Evolutionary conservation across 2,113 vertebrate species (phyloP), one percentile per base, ranked within the genome.

Genomic region (Festucalex cinctus): DNA sequence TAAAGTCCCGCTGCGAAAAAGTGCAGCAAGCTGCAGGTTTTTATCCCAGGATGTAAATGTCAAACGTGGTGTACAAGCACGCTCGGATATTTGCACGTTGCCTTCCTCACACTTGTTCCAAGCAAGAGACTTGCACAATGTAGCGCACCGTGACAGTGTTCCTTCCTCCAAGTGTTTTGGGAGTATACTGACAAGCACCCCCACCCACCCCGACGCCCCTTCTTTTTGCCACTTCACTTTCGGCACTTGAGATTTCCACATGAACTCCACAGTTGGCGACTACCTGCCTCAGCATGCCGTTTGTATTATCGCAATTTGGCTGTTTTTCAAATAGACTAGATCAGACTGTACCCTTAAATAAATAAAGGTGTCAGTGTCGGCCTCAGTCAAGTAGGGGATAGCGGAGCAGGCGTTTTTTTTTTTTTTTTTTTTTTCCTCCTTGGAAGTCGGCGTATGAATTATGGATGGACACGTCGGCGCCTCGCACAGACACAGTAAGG

Each of bases 371-470:
- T 62, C 39, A 43, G 39, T 6, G 37, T 39, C 14, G 59, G 59
- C 9, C 59, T 41, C 37, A 3, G 59, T 14, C 37, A 61, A 39
- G 28, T 1, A 7, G 32, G 9, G 19, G 17, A 2, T 13, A 36
- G 6, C 19, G 26, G 16, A 62, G 60, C 39, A 6, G 12, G 37
- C 14, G 12, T 39, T 62, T 62, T 43, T 32, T 32, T 2, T 32
- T 32, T 32, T 32, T 2, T 32, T 32, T 32, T 32, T 32, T 32
- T 4, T 32, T 43, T 32, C 54, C 54, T n/a, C 39, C 60, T 24
- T 24, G 60, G 60, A 62, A 62, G 60, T 9, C 13, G 14, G 20
- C 22, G 59, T 39, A 62, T 62, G 60, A 62, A 62, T 62, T 62
- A 62, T 62, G 60, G 60, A 62, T 62, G 37, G 59, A 32, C 26